Evolutionary conservation across 2,888 invertebrate species (phyloP), one percentile per base, ranked within the genome.

Genomic region (Anorthoa munda): DNA sequence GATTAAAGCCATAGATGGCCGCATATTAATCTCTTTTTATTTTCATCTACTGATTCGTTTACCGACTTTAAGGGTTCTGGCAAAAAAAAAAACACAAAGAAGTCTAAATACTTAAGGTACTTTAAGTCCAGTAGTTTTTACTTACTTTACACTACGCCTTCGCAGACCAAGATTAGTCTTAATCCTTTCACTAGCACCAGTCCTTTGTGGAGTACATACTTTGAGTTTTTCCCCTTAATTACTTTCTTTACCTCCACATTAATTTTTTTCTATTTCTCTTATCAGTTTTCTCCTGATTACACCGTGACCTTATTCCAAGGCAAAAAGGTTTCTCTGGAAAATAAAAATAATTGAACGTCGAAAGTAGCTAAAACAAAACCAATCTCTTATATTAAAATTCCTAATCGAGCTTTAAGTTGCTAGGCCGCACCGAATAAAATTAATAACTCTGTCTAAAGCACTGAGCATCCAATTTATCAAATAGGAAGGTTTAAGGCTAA

Each of bases 391-490:
- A 79, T 63, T 68, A 26, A 79, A 77, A 82, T 71, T 66, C 45
- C 18, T 71, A 60, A 82, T 70, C 23, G n/a, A 39, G 12, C 46
- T 59, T 72, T 46, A 39, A 23, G 23, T 65, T 23, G 53, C 31
- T 64, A 58, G 59, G 26, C 55, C 26, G 13, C 58, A 17, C 17
- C 5, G 21, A 68, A 80, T 60, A 73, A 73, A 72, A 83, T 81
- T 79, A 83, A 80, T 75, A 81, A 72, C 66, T n/a, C 63, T 75
- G 80, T 80, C 84, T 75, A 64, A 80, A 84, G 45, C 58, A 72
- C 75, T 75, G 66, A 66, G 63, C 81, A 31, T 60, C 56, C 65
- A 83, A 81, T 81, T 80, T 75, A 75, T 81, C 75, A 80, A 60
- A 65, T 15, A 23, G 31, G 68, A 63, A 69, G 65, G 31, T 63